These are phyloP conservation scores for Napeogenes sylphis DNA, from an alignment of 2,888 invertebrate genomes.

Conservation along the genomic window DNA sequence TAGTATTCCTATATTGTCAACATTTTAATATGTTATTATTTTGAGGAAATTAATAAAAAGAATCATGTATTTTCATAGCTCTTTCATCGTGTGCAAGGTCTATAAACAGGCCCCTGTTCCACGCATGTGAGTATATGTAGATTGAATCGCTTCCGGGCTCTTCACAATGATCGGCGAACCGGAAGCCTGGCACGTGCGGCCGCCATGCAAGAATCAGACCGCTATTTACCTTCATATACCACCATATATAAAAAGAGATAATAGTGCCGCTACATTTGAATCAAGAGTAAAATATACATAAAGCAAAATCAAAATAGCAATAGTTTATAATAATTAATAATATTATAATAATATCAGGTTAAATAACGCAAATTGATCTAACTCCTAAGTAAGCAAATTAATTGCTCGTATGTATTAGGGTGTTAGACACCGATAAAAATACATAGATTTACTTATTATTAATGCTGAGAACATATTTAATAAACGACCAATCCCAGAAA, in stretches of 20 bases:
- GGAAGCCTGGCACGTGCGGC: conserved; percentile 69
- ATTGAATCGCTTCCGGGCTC: conserved; percentile 63
- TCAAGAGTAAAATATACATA: not conserved
- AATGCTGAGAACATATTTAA: too few species aligned
- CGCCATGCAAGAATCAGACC: conserved; percentile 46
- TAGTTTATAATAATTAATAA: too few species aligned
- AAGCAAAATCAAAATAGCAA: not conserved
- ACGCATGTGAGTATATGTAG: conserved; percentile 34
- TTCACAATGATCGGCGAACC: conserved; percentile 48
- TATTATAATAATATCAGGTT: too few species aligned
- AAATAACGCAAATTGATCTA: too few species aligned
- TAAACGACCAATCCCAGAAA: too few species aligned
- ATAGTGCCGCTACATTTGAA: not conserved
- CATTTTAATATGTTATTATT: too few species aligned
- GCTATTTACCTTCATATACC: conserved; percentile 14
- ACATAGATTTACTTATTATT: too few species aligned
- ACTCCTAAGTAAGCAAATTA: too few species aligned
- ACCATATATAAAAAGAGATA: conserved; percentile 3
- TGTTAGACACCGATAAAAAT: too few species aligned
- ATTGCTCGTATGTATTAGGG: too few species aligned
- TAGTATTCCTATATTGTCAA: too few species aligned
- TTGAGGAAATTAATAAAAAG: too few species aligned
- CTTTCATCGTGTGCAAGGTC: conserved; percentile 13
- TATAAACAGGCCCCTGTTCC: conserved; percentile 17
- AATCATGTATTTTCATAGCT: not conserved